Conservation (phyloP, 2,797 vertebrate genomes). For the Chanos chanos region DNA sequence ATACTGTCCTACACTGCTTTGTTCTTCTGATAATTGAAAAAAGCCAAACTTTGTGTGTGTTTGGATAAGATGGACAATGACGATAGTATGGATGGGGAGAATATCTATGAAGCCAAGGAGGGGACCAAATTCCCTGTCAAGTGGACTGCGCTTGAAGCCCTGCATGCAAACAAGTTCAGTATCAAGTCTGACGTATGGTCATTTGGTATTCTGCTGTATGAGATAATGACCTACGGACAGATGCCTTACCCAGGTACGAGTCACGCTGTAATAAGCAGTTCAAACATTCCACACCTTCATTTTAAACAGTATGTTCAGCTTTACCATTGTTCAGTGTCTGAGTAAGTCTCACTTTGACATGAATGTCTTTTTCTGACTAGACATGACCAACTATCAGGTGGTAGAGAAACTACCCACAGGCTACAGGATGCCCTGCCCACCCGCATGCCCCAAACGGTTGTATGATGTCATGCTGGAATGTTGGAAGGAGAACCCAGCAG, state of each 20-base stretch:
- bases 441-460: slow-evolving; percentile 67
- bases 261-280: no score
- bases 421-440: slow-evolving; percentile 78
- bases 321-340: not conserved
- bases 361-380: slow-evolving; percentile 56
- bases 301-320: no score
- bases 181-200: slow-evolving; percentile 97
- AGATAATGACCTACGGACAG: slow-evolving; percentile 92
- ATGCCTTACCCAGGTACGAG: slow-evolving; percentile 86
- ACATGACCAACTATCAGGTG: slow-evolving; percentile 77
- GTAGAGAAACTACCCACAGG: slow-evolving; percentile 72
- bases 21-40: no score
- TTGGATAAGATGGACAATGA: slow-evolving; percentile 66
- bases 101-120: slow-evolving; percentile 80
- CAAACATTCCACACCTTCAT: no score
- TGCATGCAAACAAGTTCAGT: slow-evolving; percentile 79
- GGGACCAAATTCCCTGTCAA: slow-evolving; percentile 89
- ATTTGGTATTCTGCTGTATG: slow-evolving; percentile 90
- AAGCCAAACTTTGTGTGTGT: not conserved
- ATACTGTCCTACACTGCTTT: no score
- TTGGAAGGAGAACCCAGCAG: slow-evolving; percentile 69
- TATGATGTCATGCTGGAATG: slow-evolving; percentile 84
- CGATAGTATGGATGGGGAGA: slow-evolving; percentile 21
- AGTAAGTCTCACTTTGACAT: not conserved
- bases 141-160: slow-evolving; percentile 93